phyloP scores from a whole-genome alignment of 2,888 invertebrate species.

The Hirtodrosophila cameraria region DNA sequence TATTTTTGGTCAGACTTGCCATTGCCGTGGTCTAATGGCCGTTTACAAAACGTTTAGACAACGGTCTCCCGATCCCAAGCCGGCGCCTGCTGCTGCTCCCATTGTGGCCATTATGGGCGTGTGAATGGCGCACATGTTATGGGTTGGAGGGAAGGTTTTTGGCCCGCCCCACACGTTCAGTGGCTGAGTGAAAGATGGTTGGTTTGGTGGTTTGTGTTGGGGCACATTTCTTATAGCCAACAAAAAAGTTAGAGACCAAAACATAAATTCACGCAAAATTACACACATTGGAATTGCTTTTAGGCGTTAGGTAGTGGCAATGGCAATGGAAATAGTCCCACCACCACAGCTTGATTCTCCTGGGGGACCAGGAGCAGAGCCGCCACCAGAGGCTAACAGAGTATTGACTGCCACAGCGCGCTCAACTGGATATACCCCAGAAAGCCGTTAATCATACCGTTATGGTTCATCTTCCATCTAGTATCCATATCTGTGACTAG shows the following conservation, averaged over 20 bases:
- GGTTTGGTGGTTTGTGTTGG: conserved; percentile 2
- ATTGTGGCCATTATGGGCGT: conserved; percentile 60
- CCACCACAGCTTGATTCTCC: conserved; percentile 33
- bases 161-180: conserved; percentile 31
- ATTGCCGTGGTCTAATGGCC: conserved; percentile 67
- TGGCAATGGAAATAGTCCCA: no score
- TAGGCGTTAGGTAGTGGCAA: conserved; percentile 54
- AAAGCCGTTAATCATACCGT: conserved; percentile 37
- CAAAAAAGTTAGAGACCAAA: conserved; percentile 47
- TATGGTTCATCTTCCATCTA: conserved; percentile 29
- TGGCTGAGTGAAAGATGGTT: neutral
- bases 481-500: neutral
- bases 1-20: conserved; percentile 41
- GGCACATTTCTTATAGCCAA: conserved; percentile 26
- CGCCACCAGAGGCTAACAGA: conserved; percentile 2
- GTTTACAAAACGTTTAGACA: conserved; percentile 73
- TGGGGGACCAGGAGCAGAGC: conserved; percentile 7
- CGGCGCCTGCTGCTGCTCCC: conserved; percentile 25
- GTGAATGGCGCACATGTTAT: conserved; percentile 69
- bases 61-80: conserved; percentile 37
- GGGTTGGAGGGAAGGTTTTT: neutral
- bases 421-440: conserved; percentile 19
- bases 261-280: conserved; percentile 79
- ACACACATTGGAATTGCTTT: conserved; percentile 71
- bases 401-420: conserved; percentile 36